These are phyloP conservation scores for Lota lota DNA, from an alignment of 2,113 vertebrate genomes.

Conservation along the genomic window DNA sequence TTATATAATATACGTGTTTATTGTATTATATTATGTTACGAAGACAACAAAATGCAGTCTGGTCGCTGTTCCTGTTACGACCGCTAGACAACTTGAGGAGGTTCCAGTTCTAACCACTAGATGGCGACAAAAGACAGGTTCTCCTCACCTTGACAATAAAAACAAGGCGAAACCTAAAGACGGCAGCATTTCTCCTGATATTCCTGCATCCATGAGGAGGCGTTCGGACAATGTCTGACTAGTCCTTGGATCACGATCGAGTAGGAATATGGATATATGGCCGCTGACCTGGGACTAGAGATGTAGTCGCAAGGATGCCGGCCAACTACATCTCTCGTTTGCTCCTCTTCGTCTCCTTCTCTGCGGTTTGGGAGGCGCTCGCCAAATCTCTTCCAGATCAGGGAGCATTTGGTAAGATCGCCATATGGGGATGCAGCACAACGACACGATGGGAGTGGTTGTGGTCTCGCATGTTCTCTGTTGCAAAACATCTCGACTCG, in stretches of 20 bases:
- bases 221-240: slow-evolving; percentile 22
- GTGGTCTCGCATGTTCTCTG: slow-evolving; percentile 45
- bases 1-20: too few species aligned
- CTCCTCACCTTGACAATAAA: slow-evolving; percentile 45
- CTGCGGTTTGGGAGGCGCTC: slow-evolving; percentile 48
- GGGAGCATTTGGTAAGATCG: slow-evolving; percentile 62
- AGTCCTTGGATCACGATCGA: slow-evolving; percentile 4
- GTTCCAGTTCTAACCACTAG: slow-evolving; percentile 20
- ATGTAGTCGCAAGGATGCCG: slow-evolving; percentile 70
- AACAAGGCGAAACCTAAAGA: slow-evolving; percentile 45
- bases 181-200: slow-evolving; percentile 43
- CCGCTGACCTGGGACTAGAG: slow-evolving; percentile 40
- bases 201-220: slow-evolving; percentile 12
- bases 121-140: slow-evolving; percentile 14
- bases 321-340: slow-evolving; percentile 46
- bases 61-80: too few species aligned
- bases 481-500: slow-evolving; percentile 19
- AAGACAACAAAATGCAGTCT: too few species aligned
- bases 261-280: slow-evolving; percentile 38
- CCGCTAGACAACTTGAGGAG: background rate
- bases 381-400: slow-evolving; percentile 65
- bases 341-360: slow-evolving; percentile 51
- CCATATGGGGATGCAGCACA: slow-evolving; percentile 52
- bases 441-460: slow-evolving; percentile 65
- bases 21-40: too few species aligned